Base-by-base conservation (phyloP, 1,140 invertebrate species). In the Coelopa frigida region DNA sequence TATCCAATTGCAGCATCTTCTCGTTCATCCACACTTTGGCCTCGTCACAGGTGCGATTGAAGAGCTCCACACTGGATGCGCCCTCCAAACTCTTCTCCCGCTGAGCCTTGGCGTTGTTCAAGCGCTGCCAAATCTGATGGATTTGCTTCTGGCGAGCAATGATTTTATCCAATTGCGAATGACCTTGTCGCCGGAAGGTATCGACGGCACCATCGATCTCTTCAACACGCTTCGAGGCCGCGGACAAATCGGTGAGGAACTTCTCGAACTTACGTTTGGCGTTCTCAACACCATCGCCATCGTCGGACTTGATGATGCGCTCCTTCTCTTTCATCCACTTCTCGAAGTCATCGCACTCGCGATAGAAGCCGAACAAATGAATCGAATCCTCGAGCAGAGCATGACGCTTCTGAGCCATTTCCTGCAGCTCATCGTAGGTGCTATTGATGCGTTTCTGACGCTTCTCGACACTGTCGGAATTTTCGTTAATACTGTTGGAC, bases 331-430 rank as follows among this genome's bases (percentile, higher is more conserved):
- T 86, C 60, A 98, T 94, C 95, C 95, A 98, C 52, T 85, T 84
- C 70, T 97, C 94, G 69, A 98, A 96, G 67, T 96, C 93, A 61
- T 97, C 92, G 73, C 94, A 98, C 65, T 98, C 94, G n/a, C 87
- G 79, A 69, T 94, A 94, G 74, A 98, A 98, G 23, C 84, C 85
- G 69, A 92, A 97, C 14, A 98, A 73, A 51, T 88, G 80, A 46
- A 96, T 93, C 0, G 94, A 86, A 68, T 98, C 94, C 55, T 94
- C 89, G 8, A 98, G 73, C 22, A 93, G 78, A 0, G 83, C 79
- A 50, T 87, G 83, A 1, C 94, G 77, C 37, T 82, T 79, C 37
- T 78, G 70, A 3, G 92, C 89, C 47, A 94, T 75, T 53, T 89
- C 80, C 50, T 85, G 77, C 2, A 98, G 77, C 50, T 93, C 81